A percentile compares a stretch with the other conserved stretches of the same genome.
These are phyloP conservation scores for Drosophila pruinosa DNA, from an alignment of 1,140 invertebrate species.

Conservation along the genomic window DNA sequence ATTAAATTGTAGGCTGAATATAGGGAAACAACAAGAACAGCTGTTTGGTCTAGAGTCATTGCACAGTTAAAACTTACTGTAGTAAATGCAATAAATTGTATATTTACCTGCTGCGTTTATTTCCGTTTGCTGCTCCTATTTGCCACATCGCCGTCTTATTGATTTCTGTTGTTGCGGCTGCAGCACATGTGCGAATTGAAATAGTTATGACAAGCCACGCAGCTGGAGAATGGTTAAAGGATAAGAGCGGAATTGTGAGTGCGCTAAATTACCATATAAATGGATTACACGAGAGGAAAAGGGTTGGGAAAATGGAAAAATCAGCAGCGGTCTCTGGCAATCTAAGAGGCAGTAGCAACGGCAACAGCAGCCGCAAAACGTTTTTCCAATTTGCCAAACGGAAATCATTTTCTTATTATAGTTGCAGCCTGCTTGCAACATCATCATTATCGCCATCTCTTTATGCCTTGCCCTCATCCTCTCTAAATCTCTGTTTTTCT, in stretches of 20 bases:
- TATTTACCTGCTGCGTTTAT: conserved; percentile 37
- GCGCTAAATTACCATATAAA: conserved; percentile 75
- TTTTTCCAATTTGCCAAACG: conserved; percentile 80
- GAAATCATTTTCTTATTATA: conserved; percentile 81
- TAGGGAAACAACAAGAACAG: background rate
- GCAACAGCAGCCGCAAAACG: conserved; percentile 55
- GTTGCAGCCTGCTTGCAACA: conserved; percentile 54
- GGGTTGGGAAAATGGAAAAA: conserved; percentile 28
- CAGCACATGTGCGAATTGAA: conserved; percentile 70
- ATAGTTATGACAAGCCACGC: conserved; percentile 67
- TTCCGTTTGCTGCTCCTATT: conserved; percentile 8
- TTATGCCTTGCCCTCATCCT: too few relatives aligned
- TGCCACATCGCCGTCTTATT: conserved; percentile 18
- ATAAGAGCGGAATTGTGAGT: background rate
- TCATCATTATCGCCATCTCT: conserved; percentile 30
- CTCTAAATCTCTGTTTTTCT: background rate
- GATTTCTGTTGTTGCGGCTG: conserved; percentile 33
- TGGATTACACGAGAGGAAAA: conserved; percentile 59
- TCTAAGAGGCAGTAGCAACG: conserved; percentile 1
- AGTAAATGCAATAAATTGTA: conserved; percentile 8
- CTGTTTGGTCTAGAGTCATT: background rate
- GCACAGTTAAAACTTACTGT: background rate
- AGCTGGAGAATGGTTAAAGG: background rate
- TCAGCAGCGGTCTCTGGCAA: conserved; percentile 29
- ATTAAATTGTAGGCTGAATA: background rate